Conservation (phyloP, 2,888 invertebrate species). For the Pterostichus niger region DNA sequence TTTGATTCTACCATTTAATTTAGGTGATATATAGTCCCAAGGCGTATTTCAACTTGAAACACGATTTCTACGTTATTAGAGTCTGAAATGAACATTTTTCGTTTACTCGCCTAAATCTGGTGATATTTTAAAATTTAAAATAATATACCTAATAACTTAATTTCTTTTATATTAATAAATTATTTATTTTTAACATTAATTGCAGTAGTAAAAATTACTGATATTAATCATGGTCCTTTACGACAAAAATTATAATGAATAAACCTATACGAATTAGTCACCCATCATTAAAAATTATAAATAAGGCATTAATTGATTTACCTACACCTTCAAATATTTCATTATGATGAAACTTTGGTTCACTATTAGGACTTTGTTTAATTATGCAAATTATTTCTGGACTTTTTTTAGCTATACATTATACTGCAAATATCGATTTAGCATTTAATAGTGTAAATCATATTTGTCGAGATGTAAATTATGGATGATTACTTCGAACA, state of each 20-base stretch:
- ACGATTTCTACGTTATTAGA: no score
- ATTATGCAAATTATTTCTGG: slow-evolving; percentile 84
- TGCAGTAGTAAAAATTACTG: slow-evolving; percentile 79
- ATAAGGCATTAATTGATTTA: slow-evolving; percentile 81
- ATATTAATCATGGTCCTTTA: slow-evolving; percentile 79
- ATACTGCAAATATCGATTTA: slow-evolving; percentile 81
- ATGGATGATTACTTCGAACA: slow-evolving; percentile 85
- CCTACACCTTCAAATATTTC: slow-evolving; percentile 83
- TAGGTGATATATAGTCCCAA: no score
- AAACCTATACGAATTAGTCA: slow-evolving; percentile 77
- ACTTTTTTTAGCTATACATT: slow-evolving; percentile 85
- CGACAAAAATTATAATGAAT: slow-evolving; percentile 79
- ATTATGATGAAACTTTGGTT: slow-evolving; percentile 85
- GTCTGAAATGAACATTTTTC: no score
- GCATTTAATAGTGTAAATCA: slow-evolving; percentile 85
- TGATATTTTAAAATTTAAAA: no score
- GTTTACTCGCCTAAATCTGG: no score
- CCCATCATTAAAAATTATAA: slow-evolving; percentile 82
- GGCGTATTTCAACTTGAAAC: no score
- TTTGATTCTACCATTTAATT: no score
- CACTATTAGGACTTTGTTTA: slow-evolving; percentile 79
- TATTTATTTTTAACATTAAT: slow-evolving; percentile 77
- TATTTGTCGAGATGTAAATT: slow-evolving; percentile 85
- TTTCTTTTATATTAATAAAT: slow-evolving; percentile 80
- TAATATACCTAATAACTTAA: slow-evolving; percentile 78